Evolutionary conservation across 1,140 invertebrate species (phyloP).

Genomic region (Drosophila bifasciata): DNA sequence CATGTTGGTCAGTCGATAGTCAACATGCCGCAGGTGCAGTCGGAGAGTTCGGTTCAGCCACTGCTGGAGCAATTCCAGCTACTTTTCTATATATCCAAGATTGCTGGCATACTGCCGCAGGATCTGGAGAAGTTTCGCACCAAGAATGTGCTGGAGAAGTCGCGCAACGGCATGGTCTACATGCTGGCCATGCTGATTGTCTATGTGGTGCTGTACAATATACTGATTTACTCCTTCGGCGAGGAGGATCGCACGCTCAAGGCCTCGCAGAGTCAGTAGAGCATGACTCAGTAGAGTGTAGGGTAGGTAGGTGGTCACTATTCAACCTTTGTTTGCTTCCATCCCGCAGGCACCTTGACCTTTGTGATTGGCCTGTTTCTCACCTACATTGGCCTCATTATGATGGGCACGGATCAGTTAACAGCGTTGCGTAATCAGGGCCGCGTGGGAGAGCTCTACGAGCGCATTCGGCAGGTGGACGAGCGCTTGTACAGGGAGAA

Average conservation of each 20-base stretch:
- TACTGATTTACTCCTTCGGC: slow-evolving; percentile 71
- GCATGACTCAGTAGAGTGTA: background rate
- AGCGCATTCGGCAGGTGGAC: slow-evolving; percentile 74
- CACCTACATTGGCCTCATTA: slow-evolving; percentile 80
- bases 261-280: slow-evolving; percentile 70
- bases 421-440: slow-evolving; percentile 71
- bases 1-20: slow-evolving; percentile 35
- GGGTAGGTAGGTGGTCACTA: background rate
- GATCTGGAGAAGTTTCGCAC: slow-evolving; percentile 60
- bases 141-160: slow-evolving; percentile 65
- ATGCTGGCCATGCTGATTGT: slow-evolving; percentile 46
- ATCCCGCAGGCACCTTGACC: slow-evolving; percentile 72
- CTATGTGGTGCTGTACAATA: slow-evolving; percentile 72
- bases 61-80: slow-evolving; percentile 70
- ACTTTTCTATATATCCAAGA: slow-evolving; percentile 70
- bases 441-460: slow-evolving; percentile 66
- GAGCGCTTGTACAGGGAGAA: slow-evolving; percentile 68
- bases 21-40: slow-evolving; percentile 54
- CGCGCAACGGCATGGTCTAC: slow-evolving; percentile 63
- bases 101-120: slow-evolving; percentile 71
- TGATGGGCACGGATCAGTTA: slow-evolving; percentile 81
- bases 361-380: slow-evolving; percentile 82
- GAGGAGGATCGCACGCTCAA: slow-evolving; percentile 75
- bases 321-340: background rate
- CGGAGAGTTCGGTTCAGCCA: slow-evolving; percentile 54